phyloP scores from a whole-genome alignment of 1,140 invertebrate species.

The Littorina saxatilis region DNA sequence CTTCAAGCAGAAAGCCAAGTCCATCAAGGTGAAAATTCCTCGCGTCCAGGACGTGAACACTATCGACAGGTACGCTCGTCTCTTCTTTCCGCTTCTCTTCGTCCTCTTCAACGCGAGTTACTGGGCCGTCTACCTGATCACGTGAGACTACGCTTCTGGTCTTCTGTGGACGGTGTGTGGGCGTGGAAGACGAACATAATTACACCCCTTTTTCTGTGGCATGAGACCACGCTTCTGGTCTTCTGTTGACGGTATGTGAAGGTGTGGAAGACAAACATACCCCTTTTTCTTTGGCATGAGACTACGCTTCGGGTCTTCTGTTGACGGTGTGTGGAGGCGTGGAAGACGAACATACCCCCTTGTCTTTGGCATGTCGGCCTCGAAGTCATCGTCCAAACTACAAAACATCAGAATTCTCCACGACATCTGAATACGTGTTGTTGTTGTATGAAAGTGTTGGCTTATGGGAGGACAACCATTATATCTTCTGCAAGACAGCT shows the following conservation, averaged over 20 bases:
- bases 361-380: not conserved
- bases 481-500: too few species aligned
- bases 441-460: too few species aligned
- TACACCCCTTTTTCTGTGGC: not conserved
- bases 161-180: too few species aligned
- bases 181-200: not conserved
- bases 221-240: not conserved
- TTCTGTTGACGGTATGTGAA: not conserved
- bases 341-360: too few species aligned
- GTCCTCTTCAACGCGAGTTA: conserved; percentile 95
- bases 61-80: conserved; percentile 96
- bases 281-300: not conserved
- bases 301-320: not conserved
- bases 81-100: conserved; percentile 96
- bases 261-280: not conserved
- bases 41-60: conserved; percentile 97
- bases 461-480: too few species aligned
- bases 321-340: not conserved
- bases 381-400: too few species aligned
- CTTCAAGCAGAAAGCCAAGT: conserved; percentile 68
- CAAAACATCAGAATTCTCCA: too few species aligned
- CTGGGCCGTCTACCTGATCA: conserved; percentile 90
- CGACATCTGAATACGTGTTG: too few species aligned
- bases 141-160: conserved; percentile 10
- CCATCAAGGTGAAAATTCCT: conserved; percentile 81